Evolutionary conservation across 2,888 invertebrate genomes (phyloP).

Genomic region (Lycocerus yunnanus): DNA sequence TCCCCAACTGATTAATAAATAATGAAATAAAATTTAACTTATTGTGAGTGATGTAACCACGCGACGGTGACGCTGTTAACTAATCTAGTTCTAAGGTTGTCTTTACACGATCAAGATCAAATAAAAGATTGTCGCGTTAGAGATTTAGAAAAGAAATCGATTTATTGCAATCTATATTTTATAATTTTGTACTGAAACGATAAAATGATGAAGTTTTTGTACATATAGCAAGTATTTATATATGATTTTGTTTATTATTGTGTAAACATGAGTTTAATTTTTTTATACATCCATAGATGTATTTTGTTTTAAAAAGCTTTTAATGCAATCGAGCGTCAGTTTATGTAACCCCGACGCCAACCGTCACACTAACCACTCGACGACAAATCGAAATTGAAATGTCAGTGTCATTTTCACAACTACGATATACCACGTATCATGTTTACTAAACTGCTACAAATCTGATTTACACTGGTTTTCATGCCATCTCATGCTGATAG

Average conservation of each 20-base stretch:
- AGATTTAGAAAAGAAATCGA: no score
- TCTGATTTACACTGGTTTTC: conserved; percentile 15
- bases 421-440: conserved; percentile 28
- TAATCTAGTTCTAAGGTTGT: no score
- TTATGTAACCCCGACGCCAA: conserved; percentile 25
- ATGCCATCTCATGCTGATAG: not conserved
- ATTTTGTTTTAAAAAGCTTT: not conserved
- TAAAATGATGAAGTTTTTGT: not conserved
- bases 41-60: no score
- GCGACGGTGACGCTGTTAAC: no score
- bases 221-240: not conserved
- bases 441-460: conserved; percentile 23
- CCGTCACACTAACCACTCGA: conserved; percentile 35
- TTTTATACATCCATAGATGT: not conserved
- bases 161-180: not conserved
- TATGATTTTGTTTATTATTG: not conserved
- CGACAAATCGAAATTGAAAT: conserved; percentile 53
- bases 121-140: not conserved
- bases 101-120: not conserved
- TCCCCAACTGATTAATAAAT: no score
- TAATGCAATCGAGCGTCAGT: conserved; percentile 22
- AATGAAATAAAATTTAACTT: no score
- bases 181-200: not conserved
- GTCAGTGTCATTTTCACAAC: conserved; percentile 54
- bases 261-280: not conserved